Evolutionary conservation across 2,113 vertebrate species (phyloP), one percentile per base, ranked within the genome.

Genomic region (Gadus macrocephalus): DNA sequence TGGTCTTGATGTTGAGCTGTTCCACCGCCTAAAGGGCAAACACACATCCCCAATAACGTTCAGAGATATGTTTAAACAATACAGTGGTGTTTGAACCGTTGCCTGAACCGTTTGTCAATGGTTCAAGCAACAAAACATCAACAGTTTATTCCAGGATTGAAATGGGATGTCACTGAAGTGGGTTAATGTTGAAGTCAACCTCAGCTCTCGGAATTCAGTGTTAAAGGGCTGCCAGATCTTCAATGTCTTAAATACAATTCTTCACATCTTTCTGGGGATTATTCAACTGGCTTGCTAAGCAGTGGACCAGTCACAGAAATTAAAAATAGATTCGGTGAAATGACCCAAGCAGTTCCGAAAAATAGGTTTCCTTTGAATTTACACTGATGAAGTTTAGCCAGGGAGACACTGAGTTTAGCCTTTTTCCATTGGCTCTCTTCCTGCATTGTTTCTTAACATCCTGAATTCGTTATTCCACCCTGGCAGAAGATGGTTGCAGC

Each of bases 1-100:
- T 99, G 20, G 96, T 94, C 81, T 97, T 99, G 78, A 98, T 95
- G 79, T 99, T 99, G 67, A 99, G 91, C 83, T 98, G 95, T 68
- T 98, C 96, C 17, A 99, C 87, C 27, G 88, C 88, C 88, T 90
- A 77, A 38, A n/a, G 59, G 38, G 53, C 3, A 31, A 31, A 16
- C 55, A n/a, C 5, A 58, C 15, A 17, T 2, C n/a, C 5, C 15
- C 55, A 58, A 58, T 58, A 17, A 58, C 15, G n/a, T 14, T 58
- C 14, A 58, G 15, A 58, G n/a, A n/a, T 58, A 17, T 58, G 55
- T 17, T 0, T 58, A 17, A 2, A 17, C 55, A 17, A 58, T 17
- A 16, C 55, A 17, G 55, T 20, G 20, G 20, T 20, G 20, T 20
- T 20, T 20, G 20, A 20, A 20, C 20, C 20, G 20, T 20, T 20